These are phyloP conservation scores for Tetrapedia diversipes DNA, from an alignment of 2,888 invertebrate species.

Conservation along the genomic window DNA sequence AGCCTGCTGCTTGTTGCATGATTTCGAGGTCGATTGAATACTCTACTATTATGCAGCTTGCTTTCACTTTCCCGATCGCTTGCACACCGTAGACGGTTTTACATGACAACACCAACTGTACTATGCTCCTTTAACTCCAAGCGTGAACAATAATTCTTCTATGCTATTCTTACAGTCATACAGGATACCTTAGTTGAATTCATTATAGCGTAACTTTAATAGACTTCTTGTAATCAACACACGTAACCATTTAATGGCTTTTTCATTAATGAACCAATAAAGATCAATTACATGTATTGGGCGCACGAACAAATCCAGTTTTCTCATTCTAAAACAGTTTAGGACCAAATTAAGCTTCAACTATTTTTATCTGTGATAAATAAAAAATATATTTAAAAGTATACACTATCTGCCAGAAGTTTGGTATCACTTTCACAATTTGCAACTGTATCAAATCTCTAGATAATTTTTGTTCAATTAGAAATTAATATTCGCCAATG, in stretches of 20 bases:
- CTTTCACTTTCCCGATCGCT: conserved; percentile 68
- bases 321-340: neutral
- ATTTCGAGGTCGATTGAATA: conserved; percentile 70
- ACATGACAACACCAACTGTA: conserved; percentile 27
- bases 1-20: conserved; percentile 49
- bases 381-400: too few species aligned
- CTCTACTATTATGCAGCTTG: conserved; percentile 45
- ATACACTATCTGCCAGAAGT: too few species aligned
- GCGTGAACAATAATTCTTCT: conserved; percentile 13
- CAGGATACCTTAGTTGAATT: too few species aligned
- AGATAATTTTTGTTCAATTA: too few species aligned
- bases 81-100: conserved; percentile 43
- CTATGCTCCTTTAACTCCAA: neutral
- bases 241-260: neutral
- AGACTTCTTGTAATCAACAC: neutral
- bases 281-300: too few species aligned
- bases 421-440: too few species aligned
- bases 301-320: neutral
- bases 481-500: too few species aligned
- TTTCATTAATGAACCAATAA: neutral
- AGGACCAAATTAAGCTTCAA: too few species aligned
- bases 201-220: neutral
- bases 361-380: too few species aligned
- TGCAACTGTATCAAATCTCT: too few species aligned
- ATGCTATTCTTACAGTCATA: conserved; percentile 4